A percentile compares a stretch with the other conserved stretches of the same genome.
Evolutionary conservation across 2,797 vertebrate genomes (phyloP).

Genomic region (Smutsia gigantea): DNA sequence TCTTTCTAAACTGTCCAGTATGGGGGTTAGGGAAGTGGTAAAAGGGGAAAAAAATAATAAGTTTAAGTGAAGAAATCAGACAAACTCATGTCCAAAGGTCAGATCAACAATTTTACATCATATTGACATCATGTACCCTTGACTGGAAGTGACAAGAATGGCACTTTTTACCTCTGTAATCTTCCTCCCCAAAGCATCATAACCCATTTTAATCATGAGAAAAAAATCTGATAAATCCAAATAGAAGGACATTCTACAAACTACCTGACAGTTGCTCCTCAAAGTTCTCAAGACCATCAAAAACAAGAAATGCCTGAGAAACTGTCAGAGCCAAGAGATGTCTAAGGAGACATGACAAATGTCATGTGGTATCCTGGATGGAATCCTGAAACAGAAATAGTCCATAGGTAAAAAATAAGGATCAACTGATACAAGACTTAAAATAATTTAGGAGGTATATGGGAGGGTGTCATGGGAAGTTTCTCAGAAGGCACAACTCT

Average conservation of each 20-base stretch:
- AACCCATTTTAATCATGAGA: neutral
- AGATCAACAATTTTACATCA: neutral
- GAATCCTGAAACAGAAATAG: neutral
- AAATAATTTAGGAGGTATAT: neutral
- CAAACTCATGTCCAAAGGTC: neutral
- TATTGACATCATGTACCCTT: neutral
- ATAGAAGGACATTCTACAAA: neutral
- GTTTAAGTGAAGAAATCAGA: neutral
- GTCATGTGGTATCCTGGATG: neutral
- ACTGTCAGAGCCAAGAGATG: neutral
- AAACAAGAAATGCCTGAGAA: neutral
- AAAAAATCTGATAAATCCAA: neutral
- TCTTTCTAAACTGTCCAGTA: neutral
- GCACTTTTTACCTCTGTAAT: neutral
- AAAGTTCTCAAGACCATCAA: neutral
- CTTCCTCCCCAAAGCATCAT: neutral
- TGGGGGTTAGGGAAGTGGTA: neutral
- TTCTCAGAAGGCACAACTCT: neutral
- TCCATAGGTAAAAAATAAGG: neutral
- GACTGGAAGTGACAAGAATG: neutral
- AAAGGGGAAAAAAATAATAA: neutral
- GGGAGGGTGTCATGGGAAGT: neutral
- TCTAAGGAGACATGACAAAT: neutral
- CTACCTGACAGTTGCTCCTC: neutral
- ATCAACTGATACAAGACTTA: neutral